Evolutionary conservation across 2,797 vertebrate species (phyloP), one percentile per base, ranked within the genome.

Genomic region (Rhinella marina): DNA sequence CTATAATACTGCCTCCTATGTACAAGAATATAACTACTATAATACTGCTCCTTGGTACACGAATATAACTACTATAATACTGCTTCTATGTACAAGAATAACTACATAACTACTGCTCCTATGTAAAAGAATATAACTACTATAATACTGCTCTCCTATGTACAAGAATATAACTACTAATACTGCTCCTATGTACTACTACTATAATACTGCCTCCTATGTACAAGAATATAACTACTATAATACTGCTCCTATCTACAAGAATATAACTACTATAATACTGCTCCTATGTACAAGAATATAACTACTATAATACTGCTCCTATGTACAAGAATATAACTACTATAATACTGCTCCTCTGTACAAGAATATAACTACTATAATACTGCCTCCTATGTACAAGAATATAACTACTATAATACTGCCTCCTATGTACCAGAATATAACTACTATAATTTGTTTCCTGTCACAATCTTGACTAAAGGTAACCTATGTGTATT

Each of bases 381-480:
- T 75, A 75, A 75, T 75, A 75, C 41, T 75, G 0, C 72, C 72
- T 2, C 41, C 72, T 50, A 75, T 75, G 14, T 75, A 75, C 72
- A 50, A 50, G 72, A 75, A 75, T 50, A 75, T 75, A 75, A 75
- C 41, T 75, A 48, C 72, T 75, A 75, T 75, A 75, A 50, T 75
- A 75, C 41, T 75, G 72, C 41, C 59, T 7, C 72, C 72, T 75
- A 75, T 75, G 14, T 75, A 75, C 72, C 50, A n/a, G 72, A 75
- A 50, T 75, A 50, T 75, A 75, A 75, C 72, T 75, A 75, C 72
- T 75, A n/a, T 50, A 75, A 75, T 75, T 48, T 50, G 72, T 21
- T 11, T 23, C 48, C 72, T 75, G 50, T 73, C 25, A 68, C 64
- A 68, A 27, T 3, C 13, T 68, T 14, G 64, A 66, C 62, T 13